A percentile compares a stretch with the other conserved stretches of the same genome.
phyloP scores from a whole-genome alignment of 2,113 vertebrate genomes.

The Pardalotus punctatus region DNA sequence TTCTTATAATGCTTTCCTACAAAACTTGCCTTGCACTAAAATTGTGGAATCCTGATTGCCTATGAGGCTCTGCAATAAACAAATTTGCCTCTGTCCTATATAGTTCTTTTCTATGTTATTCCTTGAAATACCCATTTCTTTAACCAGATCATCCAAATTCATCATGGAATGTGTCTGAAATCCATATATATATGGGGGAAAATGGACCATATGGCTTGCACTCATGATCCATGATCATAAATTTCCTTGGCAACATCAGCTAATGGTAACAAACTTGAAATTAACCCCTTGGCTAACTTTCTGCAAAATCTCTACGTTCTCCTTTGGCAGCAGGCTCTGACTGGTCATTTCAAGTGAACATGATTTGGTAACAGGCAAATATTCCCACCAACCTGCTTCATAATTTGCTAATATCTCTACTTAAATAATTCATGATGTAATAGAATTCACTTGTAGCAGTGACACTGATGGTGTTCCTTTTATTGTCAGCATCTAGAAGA shows the following conservation, averaged over 20 bases:
- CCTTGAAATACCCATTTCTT: background rate
- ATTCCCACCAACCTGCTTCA: background rate
- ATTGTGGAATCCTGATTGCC: background rate
- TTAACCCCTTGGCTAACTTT: background rate
- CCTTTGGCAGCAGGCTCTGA: background rate
- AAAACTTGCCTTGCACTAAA: background rate
- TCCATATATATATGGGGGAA: background rate
- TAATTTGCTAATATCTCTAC: background rate
- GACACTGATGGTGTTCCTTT: background rate
- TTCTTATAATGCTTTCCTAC: background rate
- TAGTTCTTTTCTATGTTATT: background rate
- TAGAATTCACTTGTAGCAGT: background rate
- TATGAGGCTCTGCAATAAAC: background rate
- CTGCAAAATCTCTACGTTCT: background rate
- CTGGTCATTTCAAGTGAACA: background rate
- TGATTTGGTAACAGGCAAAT: background rate
- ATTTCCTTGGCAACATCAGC: background rate
- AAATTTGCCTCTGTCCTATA: background rate
- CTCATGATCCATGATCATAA: background rate
- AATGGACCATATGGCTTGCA: background rate
- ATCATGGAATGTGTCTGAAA: background rate
- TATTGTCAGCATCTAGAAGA: background rate
- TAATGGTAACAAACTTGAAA: background rate
- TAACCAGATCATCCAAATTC: background rate
- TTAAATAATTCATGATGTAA: background rate